Evolutionary conservation across 2,888 invertebrate species (phyloP).

Genomic region (Thera britannica): DNA sequence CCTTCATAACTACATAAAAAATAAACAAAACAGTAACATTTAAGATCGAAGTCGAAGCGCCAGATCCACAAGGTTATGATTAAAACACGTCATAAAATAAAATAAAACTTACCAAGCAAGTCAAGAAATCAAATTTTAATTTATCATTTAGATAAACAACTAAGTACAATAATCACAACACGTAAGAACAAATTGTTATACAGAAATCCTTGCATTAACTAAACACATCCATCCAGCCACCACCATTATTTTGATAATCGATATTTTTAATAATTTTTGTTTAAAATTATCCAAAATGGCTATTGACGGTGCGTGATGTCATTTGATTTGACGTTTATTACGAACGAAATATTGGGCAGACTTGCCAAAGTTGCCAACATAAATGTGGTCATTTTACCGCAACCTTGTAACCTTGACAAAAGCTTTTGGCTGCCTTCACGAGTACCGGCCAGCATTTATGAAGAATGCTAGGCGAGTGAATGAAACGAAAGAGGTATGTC

Average conservation of each 20-base stretch:
- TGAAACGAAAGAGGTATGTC: too few relatives aligned
- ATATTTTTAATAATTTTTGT: conserved; percentile 58
- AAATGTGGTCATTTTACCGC: background rate
- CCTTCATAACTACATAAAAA: background rate
- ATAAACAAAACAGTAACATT: conserved; percentile 10
- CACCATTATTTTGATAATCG: conserved; percentile 64
- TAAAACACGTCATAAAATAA: conserved; percentile 66
- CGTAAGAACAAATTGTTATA: conserved; percentile 7
- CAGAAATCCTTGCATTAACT: conserved; percentile 23
- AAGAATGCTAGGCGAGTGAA: too few relatives aligned
- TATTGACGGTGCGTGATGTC: conserved; percentile 37
- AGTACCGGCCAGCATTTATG: too few relatives aligned
- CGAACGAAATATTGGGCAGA: too few relatives aligned
- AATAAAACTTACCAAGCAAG: conserved; percentile 60
- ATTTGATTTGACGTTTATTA: conserved; percentile 14
- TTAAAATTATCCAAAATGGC: conserved; percentile 65
- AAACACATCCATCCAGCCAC: conserved; percentile 35
- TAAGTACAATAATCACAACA: background rate
- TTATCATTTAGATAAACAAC: conserved; percentile 14
- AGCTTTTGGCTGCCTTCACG: too few relatives aligned
- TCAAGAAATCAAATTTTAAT: background rate
- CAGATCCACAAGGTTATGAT: conserved; percentile 27
- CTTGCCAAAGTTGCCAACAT: conserved; percentile 1
- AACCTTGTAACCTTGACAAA: background rate
- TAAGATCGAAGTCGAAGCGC: conserved; percentile 14